These are phyloP conservation scores for Opisthocomus hoazin DNA, from an alignment of 2,113 vertebrate genomes.

Conservation along the genomic window DNA sequence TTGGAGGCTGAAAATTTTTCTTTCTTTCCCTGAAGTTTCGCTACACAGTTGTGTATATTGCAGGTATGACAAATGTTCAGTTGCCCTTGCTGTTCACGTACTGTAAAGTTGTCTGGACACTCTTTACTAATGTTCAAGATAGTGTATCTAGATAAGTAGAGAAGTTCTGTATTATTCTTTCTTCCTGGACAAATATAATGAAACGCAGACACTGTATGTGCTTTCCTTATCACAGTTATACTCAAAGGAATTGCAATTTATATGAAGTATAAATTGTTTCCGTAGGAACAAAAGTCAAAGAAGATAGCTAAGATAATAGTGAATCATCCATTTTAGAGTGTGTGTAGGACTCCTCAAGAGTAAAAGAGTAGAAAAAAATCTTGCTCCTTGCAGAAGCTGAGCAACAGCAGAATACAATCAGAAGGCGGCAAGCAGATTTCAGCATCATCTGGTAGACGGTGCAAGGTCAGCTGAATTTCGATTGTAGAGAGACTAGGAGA, in stretches of 20 bases:
- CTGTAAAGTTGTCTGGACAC: neutral
- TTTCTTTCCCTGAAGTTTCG: neutral
- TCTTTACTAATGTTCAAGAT: neutral
- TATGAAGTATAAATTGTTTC: neutral
- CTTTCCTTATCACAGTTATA: neutral
- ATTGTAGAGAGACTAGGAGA: neutral
- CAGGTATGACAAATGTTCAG: neutral
- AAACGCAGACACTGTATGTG: neutral
- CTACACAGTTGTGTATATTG: neutral
- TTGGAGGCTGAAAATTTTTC: neutral
- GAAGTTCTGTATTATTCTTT: neutral
- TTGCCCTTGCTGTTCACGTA: neutral
- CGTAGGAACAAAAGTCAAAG: neutral
- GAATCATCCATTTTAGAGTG: neutral
- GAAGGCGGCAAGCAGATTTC: neutral
- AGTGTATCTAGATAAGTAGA: neutral
- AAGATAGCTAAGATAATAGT: neutral
- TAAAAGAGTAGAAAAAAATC: neutral
- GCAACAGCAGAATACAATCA: neutral
- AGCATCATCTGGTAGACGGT: neutral
- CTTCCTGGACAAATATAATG: neutral
- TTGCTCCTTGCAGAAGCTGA: neutral
- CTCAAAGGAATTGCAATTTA: neutral
- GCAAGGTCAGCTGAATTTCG: neutral
- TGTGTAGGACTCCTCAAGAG: neutral